Base-by-base conservation (phyloP, 2,888 invertebrate genomes). In the Idaea biselata region DNA sequence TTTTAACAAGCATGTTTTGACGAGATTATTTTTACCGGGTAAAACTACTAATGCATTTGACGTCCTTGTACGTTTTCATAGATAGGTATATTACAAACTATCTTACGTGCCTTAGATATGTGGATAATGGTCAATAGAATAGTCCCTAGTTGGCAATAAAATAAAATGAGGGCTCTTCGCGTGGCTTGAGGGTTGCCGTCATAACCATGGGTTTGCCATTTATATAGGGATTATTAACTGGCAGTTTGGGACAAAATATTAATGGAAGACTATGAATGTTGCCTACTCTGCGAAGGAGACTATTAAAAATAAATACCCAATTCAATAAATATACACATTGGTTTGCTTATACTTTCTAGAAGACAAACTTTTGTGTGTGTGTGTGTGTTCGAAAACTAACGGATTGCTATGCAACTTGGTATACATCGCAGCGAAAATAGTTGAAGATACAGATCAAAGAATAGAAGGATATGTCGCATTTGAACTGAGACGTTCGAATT, bases 161-260 rank as follows among this genome's bases (percentile, higher is more conserved):
- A 82, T 80, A 73, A 80, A 84, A 84, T 71, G 80, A 82, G 80
- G 77, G 74, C 73, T 71, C 72, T 73, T 68, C 72, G 70, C 70
- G 71, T 74, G 75, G 74, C 71, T 69, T 70, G 70, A 67, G 67
- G 62, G 63, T 61, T 84, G 82, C 84, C 82, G 80, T 83, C 79
- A 83, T 64, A 59, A 60, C 64, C 68, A 73, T 73, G 77, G 77
- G 77, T 63, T 76, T 61, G 78, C 77, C 78, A 71, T 75, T 75
- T 70, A 66, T 71, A 69, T 66, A 65, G 63, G 71, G 69, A 69
- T 70, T 73, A 73, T 72, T 65, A 67, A 44, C 44, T 44, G 44
- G 44, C 44, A 44, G 44, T 44, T 66, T 61, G 67, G 59, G 44
- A 14, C 44, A 11, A 44, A 11, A 44, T 44, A 8, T 44, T 44